Percentiles rank a stretch among this genome's conserved stretches.
These are phyloP conservation scores for Dorcus hopei DNA, from an alignment of 2,888 invertebrate species.

Conservation along the genomic window DNA sequence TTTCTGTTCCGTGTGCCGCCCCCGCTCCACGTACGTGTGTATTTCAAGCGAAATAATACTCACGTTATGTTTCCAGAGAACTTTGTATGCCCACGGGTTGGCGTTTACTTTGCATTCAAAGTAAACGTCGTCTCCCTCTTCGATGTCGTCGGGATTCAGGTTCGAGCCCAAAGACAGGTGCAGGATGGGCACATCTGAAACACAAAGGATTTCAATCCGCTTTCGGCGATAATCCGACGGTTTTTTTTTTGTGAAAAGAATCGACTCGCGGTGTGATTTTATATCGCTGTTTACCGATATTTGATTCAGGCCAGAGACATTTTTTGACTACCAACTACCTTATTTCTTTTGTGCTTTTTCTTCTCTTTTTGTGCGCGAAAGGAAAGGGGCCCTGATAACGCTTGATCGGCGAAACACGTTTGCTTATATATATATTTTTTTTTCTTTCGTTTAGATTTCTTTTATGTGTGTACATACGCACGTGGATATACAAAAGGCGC, in stretches of 20 bases:
- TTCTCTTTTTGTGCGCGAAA: no score
- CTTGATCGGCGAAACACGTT: no score
- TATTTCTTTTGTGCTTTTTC: background rate
- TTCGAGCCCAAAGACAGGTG: conserved; percentile 69
- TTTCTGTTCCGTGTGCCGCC: no score
- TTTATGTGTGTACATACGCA: background rate
- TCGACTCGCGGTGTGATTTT: conserved; percentile 37
- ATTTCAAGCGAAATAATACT: conserved; percentile 46
- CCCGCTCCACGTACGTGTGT: no score
- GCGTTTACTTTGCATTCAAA: conserved; percentile 77
- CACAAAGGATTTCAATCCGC: conserved; percentile 38
- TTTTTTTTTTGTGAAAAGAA: conserved; percentile 16
- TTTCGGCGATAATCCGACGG: conserved; percentile 27
- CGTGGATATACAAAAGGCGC: no score
- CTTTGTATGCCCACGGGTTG: conserved; percentile 75
- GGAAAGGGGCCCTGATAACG: no score
- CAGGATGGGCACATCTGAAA: conserved; percentile 67
- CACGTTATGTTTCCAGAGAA: conserved; percentile 78
- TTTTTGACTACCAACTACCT: conserved; percentile 3
- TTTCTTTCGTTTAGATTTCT: no score
- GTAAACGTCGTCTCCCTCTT: conserved; percentile 77
- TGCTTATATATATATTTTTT: no score
- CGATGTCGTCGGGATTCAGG: conserved; percentile 75
- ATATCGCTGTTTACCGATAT: conserved; percentile 38
- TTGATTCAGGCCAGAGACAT: conserved; percentile 23